phyloP scores from a whole-genome alignment of 2,888 invertebrate species.

The Chymomyza caudatula region DNA sequence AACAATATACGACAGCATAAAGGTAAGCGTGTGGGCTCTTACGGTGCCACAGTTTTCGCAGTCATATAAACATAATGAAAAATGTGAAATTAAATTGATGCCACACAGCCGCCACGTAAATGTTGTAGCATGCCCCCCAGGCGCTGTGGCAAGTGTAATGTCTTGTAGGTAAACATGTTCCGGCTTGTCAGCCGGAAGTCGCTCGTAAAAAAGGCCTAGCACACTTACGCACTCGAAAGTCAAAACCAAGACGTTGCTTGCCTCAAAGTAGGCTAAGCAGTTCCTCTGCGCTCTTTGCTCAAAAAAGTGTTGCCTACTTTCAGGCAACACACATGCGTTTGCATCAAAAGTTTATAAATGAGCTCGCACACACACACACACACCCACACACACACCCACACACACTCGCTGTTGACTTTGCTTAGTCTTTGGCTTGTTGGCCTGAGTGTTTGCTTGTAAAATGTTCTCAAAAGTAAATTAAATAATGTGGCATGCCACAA shows the following conservation, averaged over 20 bases:
- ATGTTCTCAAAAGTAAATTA: slow-evolving; percentile 68
- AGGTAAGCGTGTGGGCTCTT: slow-evolving; percentile 9
- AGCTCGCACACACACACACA: not conserved
- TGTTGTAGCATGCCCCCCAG: slow-evolving; percentile 33
- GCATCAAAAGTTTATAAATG: slow-evolving; percentile 22
- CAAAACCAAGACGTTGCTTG: not conserved
- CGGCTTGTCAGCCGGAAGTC: slow-evolving; percentile 62
- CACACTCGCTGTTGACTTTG: slow-evolving; percentile 15
- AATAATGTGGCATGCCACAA: slow-evolving; percentile 71
- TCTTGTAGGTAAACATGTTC: slow-evolving; percentile 72
- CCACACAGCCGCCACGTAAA: slow-evolving; percentile 28
- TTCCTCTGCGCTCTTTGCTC: not conserved
- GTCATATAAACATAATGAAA: slow-evolving; percentile 66
- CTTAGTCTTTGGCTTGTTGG: slow-evolving; percentile 20
- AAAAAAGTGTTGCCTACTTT: slow-evolving; percentile 48
- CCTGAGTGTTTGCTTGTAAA: slow-evolving; percentile 41
- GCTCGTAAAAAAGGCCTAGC: slow-evolving; percentile 58
- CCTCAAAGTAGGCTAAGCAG: not conserved
- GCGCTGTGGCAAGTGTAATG: slow-evolving; percentile 53
- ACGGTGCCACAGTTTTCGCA: slow-evolving; percentile 25
- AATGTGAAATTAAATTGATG: slow-evolving; percentile 71
- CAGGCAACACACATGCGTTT: slow-evolving; percentile 15
- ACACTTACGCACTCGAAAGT: slow-evolving; percentile 9
- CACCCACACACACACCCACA: not conserved
- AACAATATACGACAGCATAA: not conserved